Base-by-base conservation (phyloP, 2,888 invertebrate species). In the Macrosoma leucophasiata region DNA sequence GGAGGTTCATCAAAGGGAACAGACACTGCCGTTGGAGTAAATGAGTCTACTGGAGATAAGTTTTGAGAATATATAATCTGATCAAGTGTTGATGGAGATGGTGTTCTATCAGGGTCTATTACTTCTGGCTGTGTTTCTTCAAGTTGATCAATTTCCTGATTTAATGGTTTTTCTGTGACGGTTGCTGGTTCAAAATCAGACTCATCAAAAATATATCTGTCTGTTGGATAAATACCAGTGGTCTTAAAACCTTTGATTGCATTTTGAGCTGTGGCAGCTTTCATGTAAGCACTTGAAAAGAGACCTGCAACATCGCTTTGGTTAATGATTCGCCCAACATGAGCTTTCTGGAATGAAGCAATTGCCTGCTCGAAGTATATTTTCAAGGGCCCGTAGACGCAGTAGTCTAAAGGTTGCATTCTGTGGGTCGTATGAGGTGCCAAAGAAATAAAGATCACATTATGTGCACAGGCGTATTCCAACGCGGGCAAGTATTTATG, bases 401-500 rank as follows among this genome's bases (percentile, higher is more conserved):
- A 44, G 9, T 29, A 17, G 33, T 47, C 41, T 11, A 45, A 19
- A 1, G 46, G 43, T 19, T 46, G 40, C 27, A 42, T 34, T 11
- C 31, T 30, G 13, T 48, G 34, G 9, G 41, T 31, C 13, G 39
- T 37, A 25, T 46, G 41, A 13, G 46, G 43, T 17, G 46, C 19
- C 15, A 46, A 28, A n/a, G 46, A 52, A 8, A 58, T 11, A 26
- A 55, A 36, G 4, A 52, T 38, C 4, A 58, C 37, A 28, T 51
- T 35, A 26, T 54, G 55, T 29, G 51, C 33, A 12, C 29, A 31
- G 4, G 50, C 52, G 33, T 36, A 50, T 20, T 49, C 45, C 17
- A 57, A 28, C 20, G 46, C 48, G 22, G 39, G 43, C 30, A 42
- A 46, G 41, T 43, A 52, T 35, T 53, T 53, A 28, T 56, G 53